Evolutionary conservation across 2,888 invertebrate genomes (phyloP).

Genomic region (Iphiclides podalirius): DNA sequence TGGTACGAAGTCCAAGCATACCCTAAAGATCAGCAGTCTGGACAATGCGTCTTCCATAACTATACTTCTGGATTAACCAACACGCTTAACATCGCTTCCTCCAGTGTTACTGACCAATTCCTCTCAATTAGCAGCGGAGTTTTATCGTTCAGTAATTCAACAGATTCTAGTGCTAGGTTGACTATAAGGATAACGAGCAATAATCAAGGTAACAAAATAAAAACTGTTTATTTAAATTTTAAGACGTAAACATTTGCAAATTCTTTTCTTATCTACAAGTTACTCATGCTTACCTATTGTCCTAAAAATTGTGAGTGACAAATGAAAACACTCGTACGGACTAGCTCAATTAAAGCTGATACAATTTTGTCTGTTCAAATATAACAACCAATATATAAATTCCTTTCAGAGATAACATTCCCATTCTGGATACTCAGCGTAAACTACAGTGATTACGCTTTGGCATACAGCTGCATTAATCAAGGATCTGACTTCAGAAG

Average conservation of each 20-base stretch:
- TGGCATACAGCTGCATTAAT: slow-evolving; percentile 81
- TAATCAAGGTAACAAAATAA: slow-evolving; percentile 39
- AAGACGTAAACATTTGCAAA: too few species aligned
- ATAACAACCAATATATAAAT: too few species aligned
- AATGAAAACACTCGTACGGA: too few species aligned
- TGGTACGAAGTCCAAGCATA: slow-evolving; percentile 40
- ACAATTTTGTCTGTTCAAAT: too few species aligned
- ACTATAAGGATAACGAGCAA: slow-evolving; percentile 38
- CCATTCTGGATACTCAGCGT: slow-evolving; percentile 54
- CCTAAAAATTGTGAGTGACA: too few species aligned
- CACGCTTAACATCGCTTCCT: slow-evolving; percentile 42
- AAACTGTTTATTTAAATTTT: too few species aligned
- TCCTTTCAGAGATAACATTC: slow-evolving; percentile 34
- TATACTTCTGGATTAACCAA: slow-evolving; percentile 34
- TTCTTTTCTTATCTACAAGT: not conserved
- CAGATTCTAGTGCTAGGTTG: slow-evolving; percentile 44
- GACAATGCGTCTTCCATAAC: slow-evolving; percentile 51
- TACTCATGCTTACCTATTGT: too few species aligned
- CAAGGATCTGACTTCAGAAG: slow-evolving; percentile 51
- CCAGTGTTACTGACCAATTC: slow-evolving; percentile 45
- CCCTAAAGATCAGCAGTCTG: slow-evolving; percentile 44
- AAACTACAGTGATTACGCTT: slow-evolving; percentile 78
- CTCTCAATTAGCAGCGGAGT: slow-evolving; percentile 34
- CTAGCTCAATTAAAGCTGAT: too few species aligned
- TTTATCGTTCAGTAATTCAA: slow-evolving; percentile 34